Conservation (phyloP, 2,888 invertebrate genomes). For the Linyphia triangularis region DNA sequence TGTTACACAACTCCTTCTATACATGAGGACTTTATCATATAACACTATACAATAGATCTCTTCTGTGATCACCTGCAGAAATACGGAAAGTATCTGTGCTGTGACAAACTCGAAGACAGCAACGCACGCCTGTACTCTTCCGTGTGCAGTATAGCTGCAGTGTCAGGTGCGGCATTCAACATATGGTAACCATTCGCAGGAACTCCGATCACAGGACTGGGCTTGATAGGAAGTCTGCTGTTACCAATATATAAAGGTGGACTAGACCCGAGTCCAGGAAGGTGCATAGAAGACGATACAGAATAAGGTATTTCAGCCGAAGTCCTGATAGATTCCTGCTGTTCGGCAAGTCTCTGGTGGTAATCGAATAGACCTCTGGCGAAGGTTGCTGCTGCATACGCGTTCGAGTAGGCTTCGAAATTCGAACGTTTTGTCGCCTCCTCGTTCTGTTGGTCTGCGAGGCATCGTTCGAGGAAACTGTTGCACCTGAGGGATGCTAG, state of each 20-base stretch:
- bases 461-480: conserved; percentile 52
- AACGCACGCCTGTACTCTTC: conserved; percentile 61
- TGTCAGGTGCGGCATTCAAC: conserved; percentile 24
- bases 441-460: background rate
- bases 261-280: background rate
- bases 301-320: conserved; percentile 19
- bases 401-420: background rate
- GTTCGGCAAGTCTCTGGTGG: conserved; percentile 17
- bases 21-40: background rate
- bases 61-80: conserved; percentile 19
- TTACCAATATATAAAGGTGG: background rate
- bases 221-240: conserved; percentile 54
- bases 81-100: conserved; percentile 61
- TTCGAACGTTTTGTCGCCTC: conserved; percentile 7
- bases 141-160: conserved; percentile 27
- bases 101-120: conserved; percentile 35
- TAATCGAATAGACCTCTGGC: conserved; percentile 20
- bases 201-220: conserved; percentile 65
- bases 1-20: background rate
- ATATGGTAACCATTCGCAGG: conserved; percentile 40
- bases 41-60: background rate
- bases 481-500: conserved; percentile 19
- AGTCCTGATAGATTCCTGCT: conserved; percentile 12
- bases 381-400: background rate
- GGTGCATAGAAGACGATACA: background rate